Conservation (phyloP, 2,797 vertebrate genomes). For the Balearica regulorum region DNA sequence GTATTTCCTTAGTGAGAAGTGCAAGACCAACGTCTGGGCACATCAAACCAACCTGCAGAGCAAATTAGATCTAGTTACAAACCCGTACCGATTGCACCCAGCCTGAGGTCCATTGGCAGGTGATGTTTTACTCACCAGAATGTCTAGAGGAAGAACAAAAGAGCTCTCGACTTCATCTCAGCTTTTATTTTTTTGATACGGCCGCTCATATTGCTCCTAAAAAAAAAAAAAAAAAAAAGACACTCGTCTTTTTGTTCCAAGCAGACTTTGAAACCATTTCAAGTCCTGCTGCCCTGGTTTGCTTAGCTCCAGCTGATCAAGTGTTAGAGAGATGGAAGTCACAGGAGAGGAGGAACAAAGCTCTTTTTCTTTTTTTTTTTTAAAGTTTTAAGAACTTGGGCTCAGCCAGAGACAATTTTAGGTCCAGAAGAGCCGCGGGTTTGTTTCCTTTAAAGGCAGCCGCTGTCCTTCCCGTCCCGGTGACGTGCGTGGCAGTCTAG, state of each 20-base stretch:
- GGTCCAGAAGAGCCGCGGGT: neutral
- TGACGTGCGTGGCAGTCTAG: neutral
- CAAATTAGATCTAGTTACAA: neutral
- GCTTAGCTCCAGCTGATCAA: neutral
- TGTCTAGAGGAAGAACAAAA: slow-evolving; percentile 11
- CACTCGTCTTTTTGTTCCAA: slow-evolving; percentile 9
- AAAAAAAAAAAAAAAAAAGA: neutral
- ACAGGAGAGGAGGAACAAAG: neutral
- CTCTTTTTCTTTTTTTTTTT: neutral
- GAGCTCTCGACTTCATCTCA: neutral
- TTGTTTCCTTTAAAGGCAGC: slow-evolving; percentile 62
- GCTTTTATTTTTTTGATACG: neutral
- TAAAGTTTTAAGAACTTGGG: neutral
- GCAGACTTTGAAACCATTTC: neutral
- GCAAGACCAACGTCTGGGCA: neutral
- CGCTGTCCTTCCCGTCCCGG: neutral
- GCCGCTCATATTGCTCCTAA: neutral
- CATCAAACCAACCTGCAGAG: neutral
- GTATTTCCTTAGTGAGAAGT: neutral
- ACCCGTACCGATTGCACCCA: neutral
- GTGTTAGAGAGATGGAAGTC: neutral
- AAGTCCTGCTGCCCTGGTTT: neutral
- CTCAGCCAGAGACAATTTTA: neutral
- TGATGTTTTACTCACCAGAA: slow-evolving; percentile 5
- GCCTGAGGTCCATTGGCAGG: neutral